These are phyloP conservation scores for Zaprionus tsacasi DNA, from an alignment of 1,140 invertebrate genomes.

Conservation along the genomic window DNA sequence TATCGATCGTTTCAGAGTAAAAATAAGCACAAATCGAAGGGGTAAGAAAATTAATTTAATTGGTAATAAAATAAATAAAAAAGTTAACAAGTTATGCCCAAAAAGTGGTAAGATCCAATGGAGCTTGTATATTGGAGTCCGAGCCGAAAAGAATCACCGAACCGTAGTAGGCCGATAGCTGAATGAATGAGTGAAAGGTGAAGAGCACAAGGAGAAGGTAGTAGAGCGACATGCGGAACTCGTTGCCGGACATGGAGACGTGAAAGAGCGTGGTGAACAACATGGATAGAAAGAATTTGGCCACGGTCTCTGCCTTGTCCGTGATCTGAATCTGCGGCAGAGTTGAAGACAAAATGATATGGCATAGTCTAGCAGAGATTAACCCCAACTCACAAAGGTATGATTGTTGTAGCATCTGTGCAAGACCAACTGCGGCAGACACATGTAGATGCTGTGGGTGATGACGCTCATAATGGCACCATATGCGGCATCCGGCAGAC, in stretches of 20 bases:
- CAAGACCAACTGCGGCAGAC: slow-evolving; percentile 31
- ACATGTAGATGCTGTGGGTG: slow-evolving; percentile 28
- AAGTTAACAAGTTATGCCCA: slow-evolving; percentile 24
- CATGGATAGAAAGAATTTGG: slow-evolving; percentile 20
- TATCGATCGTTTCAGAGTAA: too few species aligned
- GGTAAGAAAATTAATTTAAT: too few species aligned
- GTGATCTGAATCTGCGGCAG: slow-evolving; percentile 34
- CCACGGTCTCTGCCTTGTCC: slow-evolving; percentile 7
- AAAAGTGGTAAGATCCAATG: not conserved
- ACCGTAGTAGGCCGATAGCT: not conserved
- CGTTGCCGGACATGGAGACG: slow-evolving; percentile 51
- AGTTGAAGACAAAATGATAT: not conserved
- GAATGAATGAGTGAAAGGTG: slow-evolving; percentile 1
- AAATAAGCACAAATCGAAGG: too few species aligned
- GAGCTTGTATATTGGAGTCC: not conserved
- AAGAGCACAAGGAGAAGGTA: slow-evolving; percentile 13
- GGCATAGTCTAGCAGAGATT: not conserved
- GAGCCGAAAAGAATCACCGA: slow-evolving; percentile 33
- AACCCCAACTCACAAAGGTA: slow-evolving; percentile 11
- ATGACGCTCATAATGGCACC: slow-evolving; percentile 35
- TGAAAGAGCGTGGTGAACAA: slow-evolving; percentile 27
- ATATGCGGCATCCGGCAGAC: slow-evolving; percentile 30
- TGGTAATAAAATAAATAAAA: too few species aligned
- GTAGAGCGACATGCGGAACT: slow-evolving; percentile 53
- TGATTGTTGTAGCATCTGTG: slow-evolving; percentile 28